Percentiles rank a stretch among this genome's conserved stretches.
Conservation (phyloP, 1,140 invertebrate species). For the Drosophila ogumai region DNA sequence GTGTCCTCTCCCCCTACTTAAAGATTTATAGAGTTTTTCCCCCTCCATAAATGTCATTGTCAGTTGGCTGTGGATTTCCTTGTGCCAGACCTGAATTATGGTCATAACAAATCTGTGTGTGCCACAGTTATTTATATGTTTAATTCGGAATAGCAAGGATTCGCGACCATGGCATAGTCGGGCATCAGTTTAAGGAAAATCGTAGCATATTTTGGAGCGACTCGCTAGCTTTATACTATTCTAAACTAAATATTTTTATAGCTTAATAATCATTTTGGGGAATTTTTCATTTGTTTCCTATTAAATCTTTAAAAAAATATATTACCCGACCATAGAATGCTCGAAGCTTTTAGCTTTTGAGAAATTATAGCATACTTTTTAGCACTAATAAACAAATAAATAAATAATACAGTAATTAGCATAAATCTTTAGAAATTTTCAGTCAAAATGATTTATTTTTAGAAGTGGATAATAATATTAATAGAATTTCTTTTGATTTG, state of each 20-base stretch:
- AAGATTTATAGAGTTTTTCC: slow-evolving; percentile 67
- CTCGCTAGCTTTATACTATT: background rate
- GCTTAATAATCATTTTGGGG: background rate
- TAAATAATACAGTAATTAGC: background rate
- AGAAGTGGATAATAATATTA: background rate
- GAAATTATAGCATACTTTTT: background rate
- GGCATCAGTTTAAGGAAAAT: background rate
- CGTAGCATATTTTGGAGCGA: background rate
- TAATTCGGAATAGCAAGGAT: background rate
- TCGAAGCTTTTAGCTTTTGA: background rate
- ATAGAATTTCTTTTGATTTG: background rate
- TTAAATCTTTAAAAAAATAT: background rate
- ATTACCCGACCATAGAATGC: background rate
- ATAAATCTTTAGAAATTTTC: background rate
- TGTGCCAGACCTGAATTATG: slow-evolving; percentile 56
- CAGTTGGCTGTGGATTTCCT: slow-evolving; percentile 58
- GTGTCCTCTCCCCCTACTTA: slow-evolving; percentile 36
- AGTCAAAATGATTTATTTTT: background rate
- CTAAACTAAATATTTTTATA: background rate
- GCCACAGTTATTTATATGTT: slow-evolving; percentile 13
- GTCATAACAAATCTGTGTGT: slow-evolving; percentile 71
- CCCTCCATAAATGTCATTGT: slow-evolving; percentile 67
- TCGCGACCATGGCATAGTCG: background rate
- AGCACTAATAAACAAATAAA: no score
- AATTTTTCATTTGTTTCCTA: background rate